Evolutionary conservation across 2,888 invertebrate genomes (phyloP).

Genomic region (Lasioglossum morio): DNA sequence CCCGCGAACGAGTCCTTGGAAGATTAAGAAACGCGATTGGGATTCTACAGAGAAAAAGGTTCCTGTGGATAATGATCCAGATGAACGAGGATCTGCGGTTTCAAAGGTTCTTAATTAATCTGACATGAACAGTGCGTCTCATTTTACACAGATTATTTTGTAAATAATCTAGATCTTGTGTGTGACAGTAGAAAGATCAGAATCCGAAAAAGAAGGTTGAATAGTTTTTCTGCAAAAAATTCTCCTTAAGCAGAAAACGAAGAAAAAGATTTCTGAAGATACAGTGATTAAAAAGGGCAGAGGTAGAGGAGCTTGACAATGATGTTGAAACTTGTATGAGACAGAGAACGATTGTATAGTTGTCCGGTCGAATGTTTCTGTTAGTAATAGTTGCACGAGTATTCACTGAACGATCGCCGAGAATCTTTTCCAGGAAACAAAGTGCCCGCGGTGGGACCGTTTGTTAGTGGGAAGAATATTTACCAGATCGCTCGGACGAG

Average conservation of each 20-base stretch:
- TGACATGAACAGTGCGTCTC: not conserved
- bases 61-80: not conserved
- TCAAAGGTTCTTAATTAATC: not conserved
- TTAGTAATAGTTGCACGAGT: constrained; percentile 28
- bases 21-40: constrained; percentile 23
- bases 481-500: constrained; percentile 70
- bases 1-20: not conserved
- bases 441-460: constrained; percentile 1
- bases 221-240: too few species aligned
- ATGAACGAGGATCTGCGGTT: not conserved
- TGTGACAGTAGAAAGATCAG: not conserved
- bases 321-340: not conserved
- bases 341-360: not conserved
- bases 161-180: not conserved
- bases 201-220: too few species aligned
- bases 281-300: not conserved
- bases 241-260: too few species aligned
- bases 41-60: not conserved
- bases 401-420: not conserved
- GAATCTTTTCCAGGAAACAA: constrained; percentile 11
- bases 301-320: not conserved
- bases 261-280: not conserved
- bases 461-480: constrained; percentile 60
- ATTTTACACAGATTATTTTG: not conserved
- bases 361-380: not conserved